Base-by-base conservation (phyloP, 1,140 invertebrate species). In the Oryctes rhinoceros region DNA sequence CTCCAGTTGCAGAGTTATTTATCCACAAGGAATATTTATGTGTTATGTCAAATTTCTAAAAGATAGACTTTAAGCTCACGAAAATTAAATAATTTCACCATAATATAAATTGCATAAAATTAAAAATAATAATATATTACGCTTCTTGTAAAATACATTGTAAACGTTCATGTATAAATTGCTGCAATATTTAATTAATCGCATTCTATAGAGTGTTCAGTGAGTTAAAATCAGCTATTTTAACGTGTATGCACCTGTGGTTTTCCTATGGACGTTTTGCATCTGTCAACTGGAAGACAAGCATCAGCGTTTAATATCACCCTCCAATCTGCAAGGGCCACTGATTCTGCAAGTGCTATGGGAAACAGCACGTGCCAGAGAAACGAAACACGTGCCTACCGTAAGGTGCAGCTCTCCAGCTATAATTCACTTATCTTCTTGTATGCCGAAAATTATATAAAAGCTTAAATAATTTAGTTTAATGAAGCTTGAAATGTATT, bases 301-400 rank as follows among this genome's bases (percentile, higher is more conserved):
- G 49, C 49, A 53, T 39, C 44, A 35, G 24, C 49, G 30, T 30
- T 44, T 59, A 78, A 78, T 78, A 78, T 78, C 76, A 78, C 76
- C 76, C 76, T 78, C 49, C 76, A 78, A 78, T 78, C 76, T 78
- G 76, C 76, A 78, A 78, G 76, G 44, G 48, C 76, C 76, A 78
- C 76, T 78, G 76, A 78, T 53, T 78, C 76, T 78, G 76, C 76
- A 78, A 78, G 76, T 78, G 49, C 76, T 20, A 78, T 78, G 76
- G 49, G 76, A 53, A 78, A n/a, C 24, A 44, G 9, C 76, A 78
- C 76, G 76, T 78, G 76, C 30, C n/a, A n/a, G 76, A 44, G 76
- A 78, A 78, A 53, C 18, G 24, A 59, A n/a, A 59, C 76, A 78
- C 76, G 76, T 78, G 76, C 49, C 30, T 18, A n/a, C 18, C 76